Evolutionary conservation across 2,797 vertebrate species (phyloP).

Genomic region (Parotocinclus haroldoi): DNA sequence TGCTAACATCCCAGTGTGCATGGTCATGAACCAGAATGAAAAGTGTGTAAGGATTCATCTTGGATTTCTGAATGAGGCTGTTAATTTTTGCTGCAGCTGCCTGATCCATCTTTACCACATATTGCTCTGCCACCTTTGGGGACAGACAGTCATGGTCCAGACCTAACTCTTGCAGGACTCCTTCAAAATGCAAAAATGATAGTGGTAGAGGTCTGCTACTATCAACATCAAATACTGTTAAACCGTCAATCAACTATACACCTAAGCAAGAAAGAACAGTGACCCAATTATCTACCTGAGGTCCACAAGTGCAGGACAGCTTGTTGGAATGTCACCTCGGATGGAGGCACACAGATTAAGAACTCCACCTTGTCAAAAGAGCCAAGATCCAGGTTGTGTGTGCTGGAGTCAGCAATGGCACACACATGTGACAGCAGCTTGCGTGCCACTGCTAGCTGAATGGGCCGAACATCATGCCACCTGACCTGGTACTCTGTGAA

Average conservation of each 20-base stretch:
- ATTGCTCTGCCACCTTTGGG: constrained; percentile 80
- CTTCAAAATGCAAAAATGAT: constrained; percentile 58
- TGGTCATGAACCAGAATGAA: constrained; percentile 95
- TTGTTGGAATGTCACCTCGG: constrained; percentile 94
- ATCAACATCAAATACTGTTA: no score
- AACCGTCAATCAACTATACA: no score
- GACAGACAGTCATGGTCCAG: constrained; percentile 80
- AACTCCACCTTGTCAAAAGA: constrained; percentile 96
- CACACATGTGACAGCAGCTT: constrained; percentile 95
- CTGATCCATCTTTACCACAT: constrained; percentile 86
- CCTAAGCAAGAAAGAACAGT: no score
- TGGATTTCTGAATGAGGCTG: constrained; percentile 83
- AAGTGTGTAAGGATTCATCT: constrained; percentile 87
- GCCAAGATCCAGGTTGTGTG: constrained; percentile 93
- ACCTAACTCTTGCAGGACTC: constrained; percentile 86
- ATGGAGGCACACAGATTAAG: constrained; percentile 92
- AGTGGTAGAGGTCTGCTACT: no score
- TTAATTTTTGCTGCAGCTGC: constrained; percentile 81
- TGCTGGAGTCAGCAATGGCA: constrained; percentile 95
- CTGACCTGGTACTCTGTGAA: constrained; percentile 77
- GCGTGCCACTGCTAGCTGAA: constrained; percentile 92
- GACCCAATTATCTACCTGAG: constrained; percentile 74
- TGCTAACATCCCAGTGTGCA: constrained; percentile 91
- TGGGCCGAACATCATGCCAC: constrained; percentile 79
- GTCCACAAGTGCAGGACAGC: constrained; percentile 87